Evolutionary conservation across 2,113 vertebrate species (phyloP).

Genomic region (Tragelaphus buxtoni): DNA sequence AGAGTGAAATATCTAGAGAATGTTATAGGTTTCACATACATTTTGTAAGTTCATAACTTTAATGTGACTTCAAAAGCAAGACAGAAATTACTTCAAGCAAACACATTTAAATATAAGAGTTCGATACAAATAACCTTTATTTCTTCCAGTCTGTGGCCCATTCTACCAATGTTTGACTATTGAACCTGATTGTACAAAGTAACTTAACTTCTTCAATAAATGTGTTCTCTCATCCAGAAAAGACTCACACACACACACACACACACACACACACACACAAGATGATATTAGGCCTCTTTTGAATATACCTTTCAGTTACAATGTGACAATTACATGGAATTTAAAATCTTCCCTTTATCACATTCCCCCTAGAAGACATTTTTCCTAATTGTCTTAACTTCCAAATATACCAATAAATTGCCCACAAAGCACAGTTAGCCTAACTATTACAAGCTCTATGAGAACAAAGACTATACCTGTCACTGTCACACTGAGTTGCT

Average conservation of each 20-base stretch:
- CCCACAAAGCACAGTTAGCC: not conserved
- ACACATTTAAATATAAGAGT: not conserved
- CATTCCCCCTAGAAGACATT: not conserved
- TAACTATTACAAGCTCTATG: not conserved
- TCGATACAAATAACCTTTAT: not conserved
- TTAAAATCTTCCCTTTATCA: not conserved
- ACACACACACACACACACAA: not conserved
- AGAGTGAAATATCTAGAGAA: not conserved
- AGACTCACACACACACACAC: not conserved
- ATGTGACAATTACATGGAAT: not conserved
- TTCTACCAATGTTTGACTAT: not conserved
- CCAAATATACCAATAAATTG: not conserved
- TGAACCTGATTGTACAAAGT: not conserved
- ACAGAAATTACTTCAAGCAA: conserved; percentile 4
- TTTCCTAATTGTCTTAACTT: not conserved
- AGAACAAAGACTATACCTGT: not conserved
- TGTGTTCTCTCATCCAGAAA: not conserved
- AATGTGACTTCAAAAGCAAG: not conserved
- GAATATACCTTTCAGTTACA: not conserved
- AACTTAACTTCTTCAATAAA: not conserved
- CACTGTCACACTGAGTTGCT: not conserved
- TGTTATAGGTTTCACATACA: not conserved
- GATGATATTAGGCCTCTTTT: not conserved
- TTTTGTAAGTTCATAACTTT: not conserved
- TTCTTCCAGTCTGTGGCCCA: not conserved